These are phyloP conservation scores for Grus americana DNA, from an alignment of 2,113 vertebrate genomes.

Conservation along the genomic window DNA sequence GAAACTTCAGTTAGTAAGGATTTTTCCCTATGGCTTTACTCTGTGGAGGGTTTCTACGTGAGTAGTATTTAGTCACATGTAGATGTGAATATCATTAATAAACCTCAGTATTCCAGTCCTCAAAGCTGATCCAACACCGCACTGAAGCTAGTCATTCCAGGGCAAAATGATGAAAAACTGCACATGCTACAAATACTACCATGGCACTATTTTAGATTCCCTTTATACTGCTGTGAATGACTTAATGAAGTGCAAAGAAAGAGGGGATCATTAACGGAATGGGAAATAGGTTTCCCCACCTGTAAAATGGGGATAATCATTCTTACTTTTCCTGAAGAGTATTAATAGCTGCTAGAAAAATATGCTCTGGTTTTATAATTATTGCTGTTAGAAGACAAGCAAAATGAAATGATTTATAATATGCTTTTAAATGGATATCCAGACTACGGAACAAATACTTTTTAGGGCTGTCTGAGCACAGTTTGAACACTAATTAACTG, in stretches of 20 bases:
- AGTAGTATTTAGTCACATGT: not conserved
- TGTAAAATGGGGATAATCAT: conserved; percentile 52
- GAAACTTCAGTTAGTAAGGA: not conserved
- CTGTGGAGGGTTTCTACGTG: not conserved
- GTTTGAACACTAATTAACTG: conserved; percentile 33
- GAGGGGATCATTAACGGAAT: not conserved
- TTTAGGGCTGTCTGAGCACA: not conserved
- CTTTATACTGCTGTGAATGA: conserved; percentile 4
- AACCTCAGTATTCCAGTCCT: not conserved
- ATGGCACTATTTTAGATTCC: not conserved
- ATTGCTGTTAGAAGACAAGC: conserved; percentile 38
- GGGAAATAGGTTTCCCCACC: conserved; percentile 41
- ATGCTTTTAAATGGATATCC: conserved; percentile 22
- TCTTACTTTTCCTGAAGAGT: conserved; percentile 43
- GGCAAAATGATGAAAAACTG: conserved; percentile 3
- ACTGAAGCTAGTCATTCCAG: not conserved
- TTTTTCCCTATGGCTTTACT: not conserved
- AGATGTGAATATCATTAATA: not conserved
- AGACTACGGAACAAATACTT: conserved; percentile 36
- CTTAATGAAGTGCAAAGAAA: conserved; percentile 47
- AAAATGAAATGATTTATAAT: conserved; percentile 55
- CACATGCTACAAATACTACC: not conserved
- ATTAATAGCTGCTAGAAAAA: conserved; percentile 41
- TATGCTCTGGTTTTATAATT: conserved; percentile 39
- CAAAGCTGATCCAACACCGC: not conserved